Base-by-base conservation (phyloP, 30 jellyfish, hydroid and myxozoan species). In the Haliclystus octoradiatus region DNA sequence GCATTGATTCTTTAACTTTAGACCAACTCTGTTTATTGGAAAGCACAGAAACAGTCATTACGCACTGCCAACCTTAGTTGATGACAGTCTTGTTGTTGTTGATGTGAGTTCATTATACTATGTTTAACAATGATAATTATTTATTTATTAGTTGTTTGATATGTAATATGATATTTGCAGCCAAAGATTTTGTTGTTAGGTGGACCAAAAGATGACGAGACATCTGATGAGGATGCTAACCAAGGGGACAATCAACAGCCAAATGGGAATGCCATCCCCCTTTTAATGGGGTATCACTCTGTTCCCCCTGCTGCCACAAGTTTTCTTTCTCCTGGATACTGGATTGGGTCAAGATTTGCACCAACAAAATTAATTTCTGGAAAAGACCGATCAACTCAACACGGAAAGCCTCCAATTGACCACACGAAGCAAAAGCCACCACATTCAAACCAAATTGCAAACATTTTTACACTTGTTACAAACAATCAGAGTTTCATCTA, bases 21-120 rank as follows among this genome's bases (percentile, higher is more conserved):
- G 99, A 73, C 99, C 99, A 27, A 91, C 99, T 14, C 60, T 91
- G 25, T 91, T 65, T 27, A 91, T 91, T 73, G 99, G 99, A 33
- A 91, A 82, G 52, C 92, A 91, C 71, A 69, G 40, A 26, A 94
- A 94, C 23, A 94, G 99, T 26, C 52, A 79, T 76, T 91, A 91
- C 51, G 99, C 99, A 2, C 30, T 91, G 70, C 99, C 99, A 1
- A 57, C 99, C 26, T 57, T 91, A 74, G 99, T 91, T 26, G 99
- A 91, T 61, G 99, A 91, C 14, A 82, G 69, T 26, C 49, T 90
- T 3, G 95, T 82, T 26, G 88, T 91, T 30, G 75, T 91, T 5
- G 99, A 91, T 72, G 99, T 91, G 47, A 82, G 99, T 63, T 40
- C 57, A 5, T 40, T 40, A 19, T 40, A 40, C 57, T 40, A 5